Evolutionary conservation across 2,797 vertebrate species (phyloP), one percentile per base, ranked within the genome.

Genomic region (Erpetoichthys calabaricus): DNA sequence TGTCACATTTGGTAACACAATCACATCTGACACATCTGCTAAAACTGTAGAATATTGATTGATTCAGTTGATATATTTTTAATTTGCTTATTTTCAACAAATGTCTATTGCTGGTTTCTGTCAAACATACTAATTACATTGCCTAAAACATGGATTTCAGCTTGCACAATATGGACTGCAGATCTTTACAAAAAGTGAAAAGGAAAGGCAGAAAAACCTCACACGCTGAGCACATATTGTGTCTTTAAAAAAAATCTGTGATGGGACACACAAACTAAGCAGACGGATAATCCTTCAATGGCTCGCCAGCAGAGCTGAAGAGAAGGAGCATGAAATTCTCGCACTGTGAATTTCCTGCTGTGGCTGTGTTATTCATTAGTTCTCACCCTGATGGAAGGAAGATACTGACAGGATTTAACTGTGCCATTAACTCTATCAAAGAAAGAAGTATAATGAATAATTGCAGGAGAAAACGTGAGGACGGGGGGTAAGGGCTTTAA

Each of bases 401-500:
- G 69, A 83, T 77, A 79, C 74, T 82, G 80, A 83, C 83, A 81
- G 80, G 62, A 75, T 58, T 73, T 80, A 81, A 80, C 72, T 71
- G 79, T 75, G 67, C 76, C 74, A 74, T 77, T 75, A 76, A 81
- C 79, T 82, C 75, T 78, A 80, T 79, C 80, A 81, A 75, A 77
- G 63, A 65, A 67, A 71, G 76, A 67, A 57, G 63, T 62, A 9
- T 68, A 49, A 49, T 49, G 47, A 49, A 76, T 80, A 74, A 82
- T 80, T 78, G 73, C 68, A 73, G 72, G 76, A 75, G 78, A 80
- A 66, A 61, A 71, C 64, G 57, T 70, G 62, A 56, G 65, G 65
- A 67, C 53, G 53, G 62, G 49, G 63, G 58, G 57, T 42, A 53
- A 57, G 70, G 63, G 67, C 68, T 67, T 65, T 66, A 70, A 56